Evolutionary conservation across 2,888 invertebrate genomes (phyloP).

Genomic region (Troilus luridus): DNA sequence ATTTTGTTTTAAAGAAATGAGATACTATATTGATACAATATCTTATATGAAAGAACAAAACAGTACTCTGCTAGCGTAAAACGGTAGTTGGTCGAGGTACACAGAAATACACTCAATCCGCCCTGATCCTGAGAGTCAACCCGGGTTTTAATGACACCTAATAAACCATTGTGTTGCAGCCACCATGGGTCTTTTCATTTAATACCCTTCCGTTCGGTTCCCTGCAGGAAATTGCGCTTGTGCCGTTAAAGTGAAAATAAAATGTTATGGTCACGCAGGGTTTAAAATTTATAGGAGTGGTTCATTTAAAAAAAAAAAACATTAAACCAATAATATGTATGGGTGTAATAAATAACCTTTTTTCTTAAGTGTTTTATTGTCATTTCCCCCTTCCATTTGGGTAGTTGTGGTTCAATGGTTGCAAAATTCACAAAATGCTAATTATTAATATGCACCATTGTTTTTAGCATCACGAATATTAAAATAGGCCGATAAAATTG

Average conservation of each 20-base stretch:
- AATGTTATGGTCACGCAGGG: not conserved
- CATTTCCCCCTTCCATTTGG: too few species aligned
- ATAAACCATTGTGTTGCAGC: not conserved
- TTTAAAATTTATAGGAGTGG: too few species aligned
- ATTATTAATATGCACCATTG: too few species aligned
- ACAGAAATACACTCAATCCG: not conserved
- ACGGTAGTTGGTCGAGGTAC: not conserved
- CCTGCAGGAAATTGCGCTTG: not conserved
- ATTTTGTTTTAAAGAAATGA: not conserved
- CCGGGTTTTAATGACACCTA: conserved; percentile 8
- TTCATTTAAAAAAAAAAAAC: too few species aligned
- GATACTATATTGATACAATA: not conserved
- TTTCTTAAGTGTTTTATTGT: too few species aligned
- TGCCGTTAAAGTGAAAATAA: not conserved
- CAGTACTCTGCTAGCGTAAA: not conserved
- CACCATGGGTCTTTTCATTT: not conserved
- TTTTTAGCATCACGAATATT: too few species aligned
- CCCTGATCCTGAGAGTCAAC: not conserved
- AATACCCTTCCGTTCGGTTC: not conserved
- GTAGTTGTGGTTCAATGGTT: too few species aligned
- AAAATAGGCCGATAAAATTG: too few species aligned
- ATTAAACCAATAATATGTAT: too few species aligned
- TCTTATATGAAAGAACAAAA: not conserved
- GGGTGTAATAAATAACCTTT: too few species aligned
- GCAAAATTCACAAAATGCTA: too few species aligned